These are phyloP conservation scores for Cheilosia variabilis DNA, from an alignment of 2,888 invertebrate species.

Conservation along the genomic window DNA sequence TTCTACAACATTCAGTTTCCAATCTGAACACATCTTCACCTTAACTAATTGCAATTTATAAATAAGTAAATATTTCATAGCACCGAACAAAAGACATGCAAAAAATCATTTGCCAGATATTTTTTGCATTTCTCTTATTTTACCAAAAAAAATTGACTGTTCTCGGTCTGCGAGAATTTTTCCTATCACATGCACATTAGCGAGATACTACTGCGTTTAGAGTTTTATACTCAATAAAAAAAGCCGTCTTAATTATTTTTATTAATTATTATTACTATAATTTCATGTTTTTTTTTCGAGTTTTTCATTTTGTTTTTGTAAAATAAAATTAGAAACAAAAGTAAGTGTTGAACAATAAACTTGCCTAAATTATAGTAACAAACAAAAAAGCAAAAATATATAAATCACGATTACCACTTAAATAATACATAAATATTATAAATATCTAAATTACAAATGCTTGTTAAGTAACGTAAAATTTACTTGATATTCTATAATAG, in stretches of 20 bases:
- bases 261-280: constrained; percentile 36
- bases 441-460: constrained; percentile 60
- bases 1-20: not conserved
- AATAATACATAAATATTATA: constrained; percentile 55
- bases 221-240: constrained; percentile 34
- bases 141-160: not conserved
- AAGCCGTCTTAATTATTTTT: constrained; percentile 31
- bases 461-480: constrained; percentile 35
- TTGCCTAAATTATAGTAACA: constrained; percentile 50
- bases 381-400: constrained; percentile 33
- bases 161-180: not conserved
- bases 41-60: not conserved
- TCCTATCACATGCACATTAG: constrained; percentile 14
- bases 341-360: constrained; percentile 26
- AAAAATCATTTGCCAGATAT: not conserved
- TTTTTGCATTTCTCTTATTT: constrained; percentile 11
- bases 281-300: constrained; percentile 10
- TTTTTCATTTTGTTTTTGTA: constrained; percentile 1
- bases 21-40: not conserved
- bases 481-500: constrained; percentile 38
- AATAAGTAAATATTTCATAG: constrained; percentile 2
- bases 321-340: constrained; percentile 44
- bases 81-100: constrained; percentile 3
- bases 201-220: constrained; percentile 25
- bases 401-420: constrained; percentile 50